phyloP scores from a whole-genome alignment of 2,113 vertebrate species.

The Eulemur macaco region DNA sequence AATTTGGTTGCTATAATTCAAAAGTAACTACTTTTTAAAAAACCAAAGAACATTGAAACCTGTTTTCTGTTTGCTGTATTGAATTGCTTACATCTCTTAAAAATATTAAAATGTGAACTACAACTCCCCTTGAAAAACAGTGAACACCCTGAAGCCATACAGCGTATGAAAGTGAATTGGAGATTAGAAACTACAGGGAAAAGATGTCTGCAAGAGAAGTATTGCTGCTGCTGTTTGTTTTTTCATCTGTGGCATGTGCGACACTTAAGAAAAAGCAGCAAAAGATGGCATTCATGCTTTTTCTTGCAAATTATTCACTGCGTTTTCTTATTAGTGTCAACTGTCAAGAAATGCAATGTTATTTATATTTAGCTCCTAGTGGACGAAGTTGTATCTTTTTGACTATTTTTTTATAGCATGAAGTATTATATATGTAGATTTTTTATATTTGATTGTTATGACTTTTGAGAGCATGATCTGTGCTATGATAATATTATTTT shows the following conservation, averaged over 20 bases:
- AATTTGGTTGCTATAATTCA: conserved; percentile 10
- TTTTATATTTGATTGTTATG: background rate
- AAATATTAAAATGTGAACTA: conserved; percentile 33
- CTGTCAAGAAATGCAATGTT: background rate
- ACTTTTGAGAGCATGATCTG: background rate
- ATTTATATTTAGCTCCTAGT: background rate
- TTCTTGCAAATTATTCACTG: background rate
- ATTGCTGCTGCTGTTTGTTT: background rate
- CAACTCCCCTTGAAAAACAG: background rate
- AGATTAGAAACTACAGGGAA: background rate
- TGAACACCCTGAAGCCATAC: background rate
- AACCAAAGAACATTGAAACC: background rate
- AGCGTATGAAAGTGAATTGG: conserved; percentile 15
- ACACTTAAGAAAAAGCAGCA: background rate
- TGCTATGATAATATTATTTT: background rate
- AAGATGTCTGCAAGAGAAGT: background rate
- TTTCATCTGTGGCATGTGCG: background rate
- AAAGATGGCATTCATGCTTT: background rate
- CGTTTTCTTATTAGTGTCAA: background rate
- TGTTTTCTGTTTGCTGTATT: background rate
- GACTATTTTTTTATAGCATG: background rate
- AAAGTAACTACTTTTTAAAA: conserved; percentile 39
- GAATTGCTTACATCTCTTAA: background rate
- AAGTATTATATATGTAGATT: background rate
- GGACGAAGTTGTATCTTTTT: background rate